These are phyloP conservation scores for Drosophila parthenogenetica DNA, from an alignment of 2,888 invertebrate genomes.

Conservation along the genomic window DNA sequence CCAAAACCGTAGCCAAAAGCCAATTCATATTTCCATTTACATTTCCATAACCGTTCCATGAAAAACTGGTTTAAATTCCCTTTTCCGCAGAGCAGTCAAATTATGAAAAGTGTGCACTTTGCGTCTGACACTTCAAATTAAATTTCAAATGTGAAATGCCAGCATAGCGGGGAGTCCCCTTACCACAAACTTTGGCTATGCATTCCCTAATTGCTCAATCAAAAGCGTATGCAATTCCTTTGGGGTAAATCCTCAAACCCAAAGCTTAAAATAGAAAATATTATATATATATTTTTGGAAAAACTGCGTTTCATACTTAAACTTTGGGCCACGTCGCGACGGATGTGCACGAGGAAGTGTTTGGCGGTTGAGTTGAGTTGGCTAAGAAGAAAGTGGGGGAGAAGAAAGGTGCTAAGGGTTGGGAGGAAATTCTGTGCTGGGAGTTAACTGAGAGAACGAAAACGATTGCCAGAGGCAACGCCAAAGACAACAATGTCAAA, in stretches of 20 bases:
- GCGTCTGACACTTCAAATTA: constrained; percentile 73
- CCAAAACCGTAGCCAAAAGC: constrained; percentile 26
- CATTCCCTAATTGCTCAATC: constrained; percentile 77
- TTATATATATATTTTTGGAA: constrained; percentile 22
- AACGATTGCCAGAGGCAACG: constrained; percentile 74
- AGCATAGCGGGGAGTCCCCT: not conserved
- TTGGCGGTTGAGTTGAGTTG: constrained; percentile 65
- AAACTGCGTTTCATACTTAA: constrained; percentile 63
- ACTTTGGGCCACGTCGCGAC: constrained; percentile 48
- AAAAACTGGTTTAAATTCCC: constrained; percentile 47
- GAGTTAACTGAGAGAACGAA: constrained; percentile 55
- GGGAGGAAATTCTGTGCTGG: not conserved
- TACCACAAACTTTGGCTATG: constrained; percentile 25
- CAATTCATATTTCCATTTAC: constrained; percentile 15
- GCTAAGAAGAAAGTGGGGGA: constrained; percentile 8
- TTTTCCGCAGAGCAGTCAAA: constrained; percentile 61
- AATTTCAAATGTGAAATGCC: constrained; percentile 63
- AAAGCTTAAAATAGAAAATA: constrained; percentile 45
- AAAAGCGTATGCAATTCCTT: constrained; percentile 77
- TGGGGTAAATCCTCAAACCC: constrained; percentile 61
- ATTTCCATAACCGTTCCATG: constrained; percentile 8
- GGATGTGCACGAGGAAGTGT: constrained; percentile 69
- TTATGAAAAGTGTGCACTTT: constrained; percentile 75
- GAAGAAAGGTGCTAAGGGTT: not conserved
- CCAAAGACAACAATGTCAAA: constrained; percentile 79